Evolutionary conservation across 2,888 invertebrate genomes (phyloP), one percentile per base, ranked within the genome.

Genomic region (Leucoma salicis): DNA sequence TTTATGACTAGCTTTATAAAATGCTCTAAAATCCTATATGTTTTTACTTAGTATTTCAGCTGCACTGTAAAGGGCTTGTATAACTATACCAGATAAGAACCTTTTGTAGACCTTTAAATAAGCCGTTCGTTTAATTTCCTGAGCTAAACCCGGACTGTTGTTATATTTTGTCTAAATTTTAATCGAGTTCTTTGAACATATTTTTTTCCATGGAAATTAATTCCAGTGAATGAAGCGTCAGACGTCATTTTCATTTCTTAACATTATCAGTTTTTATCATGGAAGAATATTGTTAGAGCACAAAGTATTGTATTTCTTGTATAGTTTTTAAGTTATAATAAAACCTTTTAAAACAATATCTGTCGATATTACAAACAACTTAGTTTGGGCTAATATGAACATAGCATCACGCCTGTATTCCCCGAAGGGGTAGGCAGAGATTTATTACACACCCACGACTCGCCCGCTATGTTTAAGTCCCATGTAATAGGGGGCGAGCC

Each of bases 61-160:
- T 64, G 57, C 59, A 60, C 57, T 58, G 66, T 69, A 68, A 78
- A 76, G 74, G 79, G 72, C 72, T 59, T 56, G 69, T 75, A 77
- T 74, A 79, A 82, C 82, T 83, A 81, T 72, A 69, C 70, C 72
- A 81, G 82, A 82, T 82, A 83, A 78, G 77, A 77, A 57, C 68
- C 76, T 74, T 80, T 79, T 79, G 79, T 78, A 64, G 70, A 66
- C 69, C 21, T 67, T 63, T 75, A 77, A 21, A 74, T 83, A 81
- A 81, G 76, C 78, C 76, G 74, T 80, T 81, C 81, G 73, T 80
- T 87, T 88, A 89, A 89, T 87, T 88, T 89, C 89, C 89, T 86
- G 84, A 62, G 75, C 67, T 66, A 74, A 79, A 70, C 79, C 74
- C 72, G 76, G 70, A 82, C 80, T 70, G 78, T 77, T 68, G 74